A percentile compares a stretch with the other conserved stretches of the same genome.
These are phyloP conservation scores for Sinohyriopsis cumingii DNA, from an alignment of 2,888 invertebrate genomes.

Conservation along the genomic window DNA sequence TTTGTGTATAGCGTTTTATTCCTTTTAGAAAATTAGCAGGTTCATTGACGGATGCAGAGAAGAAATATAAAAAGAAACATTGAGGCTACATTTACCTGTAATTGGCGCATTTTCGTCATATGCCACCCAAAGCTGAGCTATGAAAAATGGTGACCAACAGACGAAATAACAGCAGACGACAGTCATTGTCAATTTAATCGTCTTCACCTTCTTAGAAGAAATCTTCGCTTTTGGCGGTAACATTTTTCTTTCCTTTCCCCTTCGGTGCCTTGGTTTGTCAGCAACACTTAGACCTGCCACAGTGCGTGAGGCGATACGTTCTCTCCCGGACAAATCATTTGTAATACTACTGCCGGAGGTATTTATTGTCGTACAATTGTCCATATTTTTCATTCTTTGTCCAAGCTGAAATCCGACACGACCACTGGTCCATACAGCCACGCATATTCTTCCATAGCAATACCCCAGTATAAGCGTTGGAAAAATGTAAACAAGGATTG, in stretches of 20 bases:
- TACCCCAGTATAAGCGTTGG: constrained; percentile 45
- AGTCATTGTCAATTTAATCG: constrained; percentile 74
- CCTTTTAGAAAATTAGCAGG: no score
- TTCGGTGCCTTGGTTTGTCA: no score
- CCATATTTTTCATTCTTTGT: no score
- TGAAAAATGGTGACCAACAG: constrained; percentile 81
- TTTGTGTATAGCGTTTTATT: no score
- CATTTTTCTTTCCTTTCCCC: neutral
- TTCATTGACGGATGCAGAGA: no score
- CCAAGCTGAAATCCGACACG: neutral
- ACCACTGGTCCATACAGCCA: constrained; percentile 27
- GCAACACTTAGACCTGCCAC: no score
- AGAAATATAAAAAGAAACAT: no score
- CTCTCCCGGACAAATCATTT: no score
- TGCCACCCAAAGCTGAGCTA: constrained; percentile 77
- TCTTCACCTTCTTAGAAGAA: constrained; percentile 72
- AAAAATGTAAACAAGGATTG: constrained; percentile 62
- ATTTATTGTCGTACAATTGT: no score
- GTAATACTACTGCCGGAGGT: no score
- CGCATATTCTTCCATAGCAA: constrained; percentile 32
- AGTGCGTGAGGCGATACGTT: no score
- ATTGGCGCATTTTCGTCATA: constrained; percentile 56
- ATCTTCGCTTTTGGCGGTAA: constrained; percentile 54
- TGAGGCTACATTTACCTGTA: constrained; percentile 29
- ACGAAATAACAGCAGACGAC: constrained; percentile 76